Evolutionary conservation across 2,888 invertebrate species (phyloP), one percentile per base, ranked within the genome.

Genomic region (Drymonia ruficornis): DNA sequence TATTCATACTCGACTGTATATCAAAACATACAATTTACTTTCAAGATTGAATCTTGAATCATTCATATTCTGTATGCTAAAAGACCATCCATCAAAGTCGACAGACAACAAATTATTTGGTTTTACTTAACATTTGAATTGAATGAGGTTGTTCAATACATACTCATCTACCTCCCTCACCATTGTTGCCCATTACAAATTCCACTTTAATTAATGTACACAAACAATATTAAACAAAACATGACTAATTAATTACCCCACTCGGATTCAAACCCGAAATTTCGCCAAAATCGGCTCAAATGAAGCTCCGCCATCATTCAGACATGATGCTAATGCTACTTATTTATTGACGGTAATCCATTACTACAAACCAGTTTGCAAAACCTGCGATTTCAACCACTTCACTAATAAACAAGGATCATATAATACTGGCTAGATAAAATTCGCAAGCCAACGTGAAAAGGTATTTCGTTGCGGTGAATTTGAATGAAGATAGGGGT

Each of bases 311-410:
- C 78, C 79, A 78, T 80, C 78, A 76, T 76, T 81, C 81, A 81
- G 70, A 74, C 76, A 74, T 80, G 78, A 83, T 69, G 66, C 77
- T 81, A 81, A 86, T 83, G 78, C 82, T 81, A 78, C 81, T 87
- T 86, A 88, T 89, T 88, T 87, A 89, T 87, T 87, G 81, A 86
- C 71, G 79, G 74, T 87, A 86, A 88, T 89, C 86, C 80, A 82
- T 87, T 81, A 83, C 71, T 69, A 69, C 61, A 58, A 67, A 68
- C 81, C 80, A 74, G 28, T 15, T 18, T 52, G 40, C 19, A 46
- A 72, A 71, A 74, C 50, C 80, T 53, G 28, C 55, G 18, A 50
- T 54, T 28, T 40, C 31, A 38, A 49, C 23, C 16, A 50, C 28
- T 44, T 50, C 53, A 45, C 28, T 59, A 53, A 46, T 52, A 62